Evolutionary conservation across 2,888 invertebrate species (phyloP), one percentile per base, ranked within the genome.

Genomic region (Morpho helenor): DNA sequence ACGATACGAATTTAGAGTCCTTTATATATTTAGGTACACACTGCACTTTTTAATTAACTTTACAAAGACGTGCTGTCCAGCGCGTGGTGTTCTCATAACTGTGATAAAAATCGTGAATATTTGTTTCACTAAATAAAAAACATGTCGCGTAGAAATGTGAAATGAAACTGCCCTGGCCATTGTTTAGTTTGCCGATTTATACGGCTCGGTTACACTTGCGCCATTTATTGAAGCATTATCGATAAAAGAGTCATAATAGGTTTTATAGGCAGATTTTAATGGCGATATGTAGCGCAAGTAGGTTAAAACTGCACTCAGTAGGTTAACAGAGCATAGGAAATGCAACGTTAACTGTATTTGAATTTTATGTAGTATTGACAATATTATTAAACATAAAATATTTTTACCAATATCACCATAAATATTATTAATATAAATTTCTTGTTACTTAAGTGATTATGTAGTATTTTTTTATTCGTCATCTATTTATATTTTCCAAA

Each of bases 101-200:
- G 88, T 88, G 87, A 87, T 88, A 85, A 85, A 82, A 75, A 72
- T 70, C 74, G 76, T 79, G 73, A 75, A 79, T 77, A 31, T 79
- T 79, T 77, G 78, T 86, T 80, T 79, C 76, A 82, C 84, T 68
- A 79, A 75, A 77, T 76, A 79, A 84, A 86, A 87, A 87, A 84
- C 84, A 79, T 77, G 75, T 79, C 83, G 80, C 85, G 76, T 78
- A 79, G 85, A 87, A 89, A 88, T 87, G 82, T 88, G 73, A 81
- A 87, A 78, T 82, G 82, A 84, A 86, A 90, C 90, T 90, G 90
- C 82, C 81, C 75, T 69, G 74, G 74, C 80, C 79, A 88, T 87
- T 91, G 90, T 91, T 91, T 90, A 84, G 88, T 87, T 89, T 82
- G 84, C 87, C 91, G 90, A 89, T 90, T 90, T 91, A 91, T 91